phyloP scores from a whole-genome alignment of 2,113 vertebrate genomes.

The Antechinus stuartii region DNA sequence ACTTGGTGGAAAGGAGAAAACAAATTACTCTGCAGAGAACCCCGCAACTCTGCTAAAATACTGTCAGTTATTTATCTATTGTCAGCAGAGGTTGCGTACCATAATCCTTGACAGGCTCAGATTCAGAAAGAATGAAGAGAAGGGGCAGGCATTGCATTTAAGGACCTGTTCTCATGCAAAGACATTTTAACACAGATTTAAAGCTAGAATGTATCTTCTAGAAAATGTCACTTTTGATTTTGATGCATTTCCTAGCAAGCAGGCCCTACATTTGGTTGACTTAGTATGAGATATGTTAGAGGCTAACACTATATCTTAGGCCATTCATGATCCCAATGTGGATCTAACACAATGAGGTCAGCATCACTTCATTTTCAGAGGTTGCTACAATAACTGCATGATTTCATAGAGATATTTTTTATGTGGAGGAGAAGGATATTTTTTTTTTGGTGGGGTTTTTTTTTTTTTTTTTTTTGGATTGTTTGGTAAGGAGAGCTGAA shows the following conservation, averaged over 20 bases:
- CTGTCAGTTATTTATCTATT: constrained; percentile 82
- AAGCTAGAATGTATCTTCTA: constrained; percentile 72
- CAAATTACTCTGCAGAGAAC: constrained; percentile 82
- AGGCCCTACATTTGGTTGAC: constrained; percentile 65
- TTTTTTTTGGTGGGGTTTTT: too few species aligned
- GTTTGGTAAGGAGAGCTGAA: constrained; percentile 73
- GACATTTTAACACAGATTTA: constrained; percentile 79
- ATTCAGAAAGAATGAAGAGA: constrained; percentile 65
- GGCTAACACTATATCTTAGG: constrained; percentile 65
- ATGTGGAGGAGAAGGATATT: constrained; percentile 42
- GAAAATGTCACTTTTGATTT: constrained; percentile 74
- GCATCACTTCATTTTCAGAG: constrained; percentile 63
- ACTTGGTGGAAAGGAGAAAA: constrained; percentile 80
- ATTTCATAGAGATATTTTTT: constrained; percentile 72
- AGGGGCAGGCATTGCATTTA: constrained; percentile 65
- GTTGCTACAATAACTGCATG: constrained; percentile 58
- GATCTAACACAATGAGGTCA: constrained; percentile 67
- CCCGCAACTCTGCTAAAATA: constrained; percentile 79
- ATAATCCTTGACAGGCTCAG: constrained; percentile 74
- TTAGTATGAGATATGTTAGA: constrained; percentile 66
- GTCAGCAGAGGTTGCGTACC: constrained; percentile 78
- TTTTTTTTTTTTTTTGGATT: constrained; percentile 8
- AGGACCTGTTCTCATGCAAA: constrained; percentile 75
- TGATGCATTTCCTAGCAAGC: constrained; percentile 60
- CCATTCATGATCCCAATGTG: constrained; percentile 33